Conservation (phyloP, 2,113 vertebrate genomes). For the Nematolebias whitei region DNA sequence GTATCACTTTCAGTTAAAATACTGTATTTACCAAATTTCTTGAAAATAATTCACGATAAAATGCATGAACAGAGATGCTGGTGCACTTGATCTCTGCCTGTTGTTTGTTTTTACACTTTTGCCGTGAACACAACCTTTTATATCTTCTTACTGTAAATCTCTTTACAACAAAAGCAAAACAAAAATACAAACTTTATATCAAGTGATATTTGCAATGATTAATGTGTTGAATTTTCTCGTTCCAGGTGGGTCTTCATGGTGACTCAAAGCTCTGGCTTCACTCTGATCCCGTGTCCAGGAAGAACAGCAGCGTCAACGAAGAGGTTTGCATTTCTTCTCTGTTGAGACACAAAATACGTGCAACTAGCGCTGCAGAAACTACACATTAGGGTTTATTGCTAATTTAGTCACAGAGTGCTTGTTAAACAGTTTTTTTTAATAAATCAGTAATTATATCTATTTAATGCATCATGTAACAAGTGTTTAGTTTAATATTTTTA, state of each 20-base stretch:
- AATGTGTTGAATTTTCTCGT: neutral
- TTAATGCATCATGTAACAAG: no score
- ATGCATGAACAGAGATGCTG: no score
- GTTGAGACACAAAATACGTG: neutral
- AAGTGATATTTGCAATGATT: neutral
- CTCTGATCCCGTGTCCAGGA: constrained; percentile 88
- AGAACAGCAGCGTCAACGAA: constrained; percentile 68
- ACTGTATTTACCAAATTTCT: no score
- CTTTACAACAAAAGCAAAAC: no score
- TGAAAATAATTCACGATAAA: no score
- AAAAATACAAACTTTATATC: no score
- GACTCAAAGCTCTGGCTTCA: constrained; percentile 86
- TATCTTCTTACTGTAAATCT: no score
- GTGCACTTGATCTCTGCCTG: neutral
- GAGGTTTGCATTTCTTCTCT: constrained; percentile 77
- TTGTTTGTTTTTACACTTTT: neutral
- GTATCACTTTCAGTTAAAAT: neutral
- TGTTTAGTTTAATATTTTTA: no score
- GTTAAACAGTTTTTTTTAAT: no score
- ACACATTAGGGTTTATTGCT: no score
- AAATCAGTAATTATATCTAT: no score
- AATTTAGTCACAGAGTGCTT: no score
- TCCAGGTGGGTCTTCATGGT: constrained; percentile 83
- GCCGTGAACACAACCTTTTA: neutral
- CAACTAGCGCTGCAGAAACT: neutral